phyloP scores from a whole-genome alignment of 2,888 invertebrate species.

The Scaptomyza polygonia region DNA sequence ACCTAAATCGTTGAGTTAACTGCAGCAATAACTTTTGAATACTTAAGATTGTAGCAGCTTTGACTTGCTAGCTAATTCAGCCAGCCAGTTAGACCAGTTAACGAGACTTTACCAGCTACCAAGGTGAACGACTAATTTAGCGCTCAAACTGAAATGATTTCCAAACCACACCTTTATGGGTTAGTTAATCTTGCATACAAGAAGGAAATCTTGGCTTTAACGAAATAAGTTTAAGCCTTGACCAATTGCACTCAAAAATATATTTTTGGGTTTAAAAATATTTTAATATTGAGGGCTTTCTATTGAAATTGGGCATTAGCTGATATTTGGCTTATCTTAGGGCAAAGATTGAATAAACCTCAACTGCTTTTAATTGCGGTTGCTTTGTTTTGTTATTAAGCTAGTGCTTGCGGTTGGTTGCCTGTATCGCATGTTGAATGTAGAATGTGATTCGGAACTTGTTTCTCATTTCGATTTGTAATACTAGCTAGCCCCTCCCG shows the following conservation, averaged over 20 bases:
- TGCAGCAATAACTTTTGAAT: background rate
- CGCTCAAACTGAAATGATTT: constrained; percentile 8
- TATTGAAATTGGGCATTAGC: constrained; percentile 14
- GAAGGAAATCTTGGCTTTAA: too few relatives aligned
- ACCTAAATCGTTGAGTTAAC: too few relatives aligned
- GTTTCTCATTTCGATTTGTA: constrained; percentile 27
- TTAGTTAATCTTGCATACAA: too few relatives aligned
- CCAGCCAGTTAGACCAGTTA: constrained; percentile 43
- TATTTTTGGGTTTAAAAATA: too few relatives aligned
- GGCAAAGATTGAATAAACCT: constrained; percentile 18
- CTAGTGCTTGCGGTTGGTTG: constrained; percentile 3
- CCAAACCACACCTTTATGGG: background rate
- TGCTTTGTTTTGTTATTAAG: constrained; percentile 31
- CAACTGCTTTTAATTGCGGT: constrained; percentile 45
- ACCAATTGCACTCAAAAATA: too few relatives aligned
- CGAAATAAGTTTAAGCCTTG: too few relatives aligned
- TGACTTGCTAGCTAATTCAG: constrained; percentile 4
- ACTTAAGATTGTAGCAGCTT: background rate
- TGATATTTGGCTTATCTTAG: constrained; percentile 32
- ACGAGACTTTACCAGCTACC: background rate
- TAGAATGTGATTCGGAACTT: constrained; percentile 27
- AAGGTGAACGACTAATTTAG: constrained; percentile 38
- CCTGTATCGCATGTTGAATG: constrained; percentile 7
- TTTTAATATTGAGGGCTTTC: too few relatives aligned
- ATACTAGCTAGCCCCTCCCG: constrained; percentile 11